Percentiles rank a stretch among this genome's conserved stretches.
Conservation (phyloP, 2,888 invertebrate species). For the Agrilus biguttatus region DNA sequence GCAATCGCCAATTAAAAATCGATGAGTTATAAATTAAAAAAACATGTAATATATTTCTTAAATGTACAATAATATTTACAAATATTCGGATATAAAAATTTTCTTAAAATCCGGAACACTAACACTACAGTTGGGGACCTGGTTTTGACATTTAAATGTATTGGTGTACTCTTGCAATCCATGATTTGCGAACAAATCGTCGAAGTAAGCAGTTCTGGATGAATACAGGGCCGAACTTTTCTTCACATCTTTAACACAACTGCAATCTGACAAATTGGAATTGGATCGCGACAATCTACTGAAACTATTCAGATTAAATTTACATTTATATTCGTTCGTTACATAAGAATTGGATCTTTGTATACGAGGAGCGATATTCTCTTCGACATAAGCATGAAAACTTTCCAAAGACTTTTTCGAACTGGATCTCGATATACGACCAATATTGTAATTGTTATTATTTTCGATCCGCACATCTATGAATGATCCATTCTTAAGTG, state of each 20-base stretch:
- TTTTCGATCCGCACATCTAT: neutral
- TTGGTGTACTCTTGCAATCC: conserved; percentile 7
- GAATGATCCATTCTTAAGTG: neutral
- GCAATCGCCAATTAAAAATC: too few species aligned
- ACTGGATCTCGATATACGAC: conserved; percentile 22
- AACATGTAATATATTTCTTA: too few species aligned
- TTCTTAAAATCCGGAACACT: conserved; percentile 41
- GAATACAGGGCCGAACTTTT: conserved; percentile 7
- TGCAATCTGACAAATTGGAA: neutral
- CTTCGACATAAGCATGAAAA: conserved; percentile 23
- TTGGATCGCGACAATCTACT: neutral
- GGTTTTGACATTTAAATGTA: conserved; percentile 12
- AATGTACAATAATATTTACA: conserved; percentile 15
- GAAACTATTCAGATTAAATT: conserved; percentile 1
- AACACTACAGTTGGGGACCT: conserved; percentile 28
- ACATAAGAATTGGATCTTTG: conserved; percentile 26
- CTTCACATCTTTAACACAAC: conserved; percentile 3
- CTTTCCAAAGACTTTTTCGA: conserved; percentile 28
- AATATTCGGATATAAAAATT: conserved; percentile 37
- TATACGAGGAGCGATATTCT: conserved; percentile 10
- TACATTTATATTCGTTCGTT: conserved; percentile 19
- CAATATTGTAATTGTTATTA: conserved; percentile 4
- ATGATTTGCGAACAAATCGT: conserved; percentile 8
- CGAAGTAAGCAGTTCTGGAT: conserved; percentile 6
- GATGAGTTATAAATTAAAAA: too few species aligned